These are phyloP conservation scores for Aspidiotus rigidus DNA, from an alignment of 2,888 invertebrate genomes.

Conservation along the genomic window DNA sequence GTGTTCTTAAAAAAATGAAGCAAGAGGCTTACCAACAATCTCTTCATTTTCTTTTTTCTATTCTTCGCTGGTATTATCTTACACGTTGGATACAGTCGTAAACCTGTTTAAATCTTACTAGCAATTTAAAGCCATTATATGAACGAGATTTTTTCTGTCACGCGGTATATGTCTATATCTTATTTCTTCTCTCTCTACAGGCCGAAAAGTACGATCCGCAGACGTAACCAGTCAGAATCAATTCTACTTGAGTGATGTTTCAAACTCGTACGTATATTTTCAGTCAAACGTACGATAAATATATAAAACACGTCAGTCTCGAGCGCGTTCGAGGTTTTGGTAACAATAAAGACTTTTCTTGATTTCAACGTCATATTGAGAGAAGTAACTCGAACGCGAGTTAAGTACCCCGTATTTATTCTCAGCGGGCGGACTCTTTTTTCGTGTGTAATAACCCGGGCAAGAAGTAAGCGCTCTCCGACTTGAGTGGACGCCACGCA, in stretches of 20 bases:
- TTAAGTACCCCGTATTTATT: neutral
- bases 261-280: neutral
- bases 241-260: constrained; percentile 4
- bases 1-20: neutral
- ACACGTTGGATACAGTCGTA: constrained; percentile 1
- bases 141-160: neutral
- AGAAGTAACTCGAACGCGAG: neutral
- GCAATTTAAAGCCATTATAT: constrained; percentile 1
- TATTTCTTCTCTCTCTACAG: neutral
- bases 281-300: neutral
- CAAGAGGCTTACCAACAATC: neutral
- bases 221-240: constrained; percentile 4
- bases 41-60: neutral
- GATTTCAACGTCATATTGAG: neutral
- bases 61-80: constrained; percentile 1
- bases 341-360: constrained; percentile 1
- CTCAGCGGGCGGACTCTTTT: constrained; percentile 4
- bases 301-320: constrained; percentile 4
- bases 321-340: neutral
- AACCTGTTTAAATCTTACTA: constrained; percentile 2
- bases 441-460: neutral
- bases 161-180: neutral
- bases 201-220: neutral
- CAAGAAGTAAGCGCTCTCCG: neutral
- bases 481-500: too few species aligned